phyloP scores from a whole-genome alignment of 2,797 vertebrate genomes.

The Anguilla marmorata region DNA sequence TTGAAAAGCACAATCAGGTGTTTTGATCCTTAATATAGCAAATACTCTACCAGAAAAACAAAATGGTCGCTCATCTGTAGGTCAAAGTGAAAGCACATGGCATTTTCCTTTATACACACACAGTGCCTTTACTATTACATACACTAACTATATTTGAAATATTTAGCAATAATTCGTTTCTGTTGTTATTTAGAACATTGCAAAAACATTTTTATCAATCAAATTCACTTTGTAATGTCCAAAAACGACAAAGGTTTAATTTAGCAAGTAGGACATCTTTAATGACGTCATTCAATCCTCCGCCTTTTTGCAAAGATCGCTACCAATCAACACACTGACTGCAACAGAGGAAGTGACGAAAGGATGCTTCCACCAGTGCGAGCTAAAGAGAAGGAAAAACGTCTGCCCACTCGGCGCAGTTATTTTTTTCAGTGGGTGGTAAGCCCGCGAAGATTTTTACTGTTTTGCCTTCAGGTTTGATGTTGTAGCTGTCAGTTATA shows the following conservation, averaged over 20 bases:
- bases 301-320: constrained; percentile 36
- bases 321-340: constrained; percentile 48
- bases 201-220: background rate
- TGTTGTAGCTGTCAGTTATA: constrained; percentile 25
- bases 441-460: constrained; percentile 43
- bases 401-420: constrained; percentile 49
- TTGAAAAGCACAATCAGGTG: background rate
- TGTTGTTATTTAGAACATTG: background rate
- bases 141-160: background rate
- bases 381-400: constrained; percentile 26
- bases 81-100: constrained; percentile 14
- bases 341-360: constrained; percentile 52
- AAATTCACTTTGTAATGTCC: constrained; percentile 18
- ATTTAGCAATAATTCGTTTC: background rate
- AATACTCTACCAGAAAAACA: background rate
- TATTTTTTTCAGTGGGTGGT: constrained; percentile 49
- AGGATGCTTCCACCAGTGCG: constrained; percentile 40
- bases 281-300: constrained; percentile 36
- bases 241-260: constrained; percentile 28
- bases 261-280: constrained; percentile 46
- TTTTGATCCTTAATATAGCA: background rate
- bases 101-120: background rate
- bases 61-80: constrained; percentile 5
- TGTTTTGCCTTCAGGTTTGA: constrained; percentile 17
- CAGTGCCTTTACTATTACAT: background rate